Evolutionary conservation across 2,888 invertebrate genomes (phyloP).

Genomic region (Lysandra coridon): DNA sequence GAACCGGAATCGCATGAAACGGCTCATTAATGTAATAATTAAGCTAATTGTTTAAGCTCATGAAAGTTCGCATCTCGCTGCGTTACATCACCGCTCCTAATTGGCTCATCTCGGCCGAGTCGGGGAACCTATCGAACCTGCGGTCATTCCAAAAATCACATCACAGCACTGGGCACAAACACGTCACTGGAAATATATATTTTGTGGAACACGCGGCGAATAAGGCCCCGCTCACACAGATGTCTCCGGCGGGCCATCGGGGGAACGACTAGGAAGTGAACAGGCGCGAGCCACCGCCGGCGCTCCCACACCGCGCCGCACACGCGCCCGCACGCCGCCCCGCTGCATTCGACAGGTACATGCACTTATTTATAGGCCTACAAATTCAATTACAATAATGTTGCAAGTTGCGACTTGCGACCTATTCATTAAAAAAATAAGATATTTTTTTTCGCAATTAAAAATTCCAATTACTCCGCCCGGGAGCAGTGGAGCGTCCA

Average conservation of each 20-base stretch:
- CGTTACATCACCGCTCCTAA: constrained; percentile 49
- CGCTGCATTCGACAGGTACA: constrained; percentile 66
- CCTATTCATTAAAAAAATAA: constrained; percentile 14
- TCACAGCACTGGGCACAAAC: constrained; percentile 47
- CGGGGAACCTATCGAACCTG: constrained; percentile 48
- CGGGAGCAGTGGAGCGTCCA: neutral
- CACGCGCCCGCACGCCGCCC: constrained; percentile 3
- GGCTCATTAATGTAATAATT: constrained; percentile 42
- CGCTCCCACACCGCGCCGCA: constrained; percentile 45
- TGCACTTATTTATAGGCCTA: constrained; percentile 64
- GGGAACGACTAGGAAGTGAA: constrained; percentile 78
- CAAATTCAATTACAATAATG: constrained; percentile 18
- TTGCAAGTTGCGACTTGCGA: neutral
- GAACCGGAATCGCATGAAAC: constrained; percentile 40
- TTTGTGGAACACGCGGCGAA: constrained; percentile 67
- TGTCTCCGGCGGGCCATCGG: constrained; percentile 76
- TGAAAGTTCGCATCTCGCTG: constrained; percentile 40
- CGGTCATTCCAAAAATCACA: constrained; percentile 46
- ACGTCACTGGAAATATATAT: constrained; percentile 45
- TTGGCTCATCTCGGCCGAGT: constrained; percentile 41
- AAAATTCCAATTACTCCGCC: neutral
- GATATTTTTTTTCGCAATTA: neutral
- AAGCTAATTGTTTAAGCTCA: constrained; percentile 40
- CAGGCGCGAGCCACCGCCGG: constrained; percentile 54
- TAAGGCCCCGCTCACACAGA: constrained; percentile 76